A percentile compares a stretch with the other conserved stretches of the same genome.
Conservation (phyloP, 2,797 vertebrate genomes). For the Enteromius mattozi region DNA sequence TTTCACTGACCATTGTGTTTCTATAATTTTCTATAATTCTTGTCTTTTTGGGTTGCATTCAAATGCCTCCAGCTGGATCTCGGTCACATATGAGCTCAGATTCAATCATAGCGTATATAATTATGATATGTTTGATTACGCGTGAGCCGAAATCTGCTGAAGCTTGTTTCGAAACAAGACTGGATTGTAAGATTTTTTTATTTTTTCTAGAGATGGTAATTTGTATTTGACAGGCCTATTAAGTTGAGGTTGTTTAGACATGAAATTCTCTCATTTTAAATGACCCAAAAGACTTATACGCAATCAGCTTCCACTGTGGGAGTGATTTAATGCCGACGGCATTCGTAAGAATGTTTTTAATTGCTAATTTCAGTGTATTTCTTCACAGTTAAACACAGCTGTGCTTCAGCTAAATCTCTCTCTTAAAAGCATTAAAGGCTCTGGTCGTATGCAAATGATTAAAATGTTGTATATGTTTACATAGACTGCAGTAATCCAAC, state of each 20-base stretch:
- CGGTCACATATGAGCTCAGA: neutral
- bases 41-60: neutral
- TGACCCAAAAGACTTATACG: conserved; percentile 14
- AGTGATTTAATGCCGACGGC: neutral
- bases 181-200: neutral
- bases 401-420: conserved; percentile 10
- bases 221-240: conserved; percentile 30
- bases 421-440: conserved; percentile 2
- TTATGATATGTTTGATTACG: conserved; percentile 38
- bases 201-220: conserved; percentile 2
- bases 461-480: conserved; percentile 15
- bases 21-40: neutral
- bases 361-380: conserved; percentile 34
- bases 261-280: conserved; percentile 26
- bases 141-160: conserved; percentile 5
- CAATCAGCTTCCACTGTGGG: conserved; percentile 31
- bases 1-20: neutral
- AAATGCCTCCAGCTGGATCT: conserved; percentile 21
- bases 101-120: conserved; percentile 39
- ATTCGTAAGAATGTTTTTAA: conserved; percentile 37
- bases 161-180: conserved; percentile 35
- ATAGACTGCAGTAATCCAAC: neutral
- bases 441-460: conserved; percentile 15
- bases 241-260: conserved; percentile 18
- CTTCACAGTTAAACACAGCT: conserved; percentile 23